Conservation (phyloP, 2,113 vertebrate genomes). For the Nematolebias whitei region DNA sequence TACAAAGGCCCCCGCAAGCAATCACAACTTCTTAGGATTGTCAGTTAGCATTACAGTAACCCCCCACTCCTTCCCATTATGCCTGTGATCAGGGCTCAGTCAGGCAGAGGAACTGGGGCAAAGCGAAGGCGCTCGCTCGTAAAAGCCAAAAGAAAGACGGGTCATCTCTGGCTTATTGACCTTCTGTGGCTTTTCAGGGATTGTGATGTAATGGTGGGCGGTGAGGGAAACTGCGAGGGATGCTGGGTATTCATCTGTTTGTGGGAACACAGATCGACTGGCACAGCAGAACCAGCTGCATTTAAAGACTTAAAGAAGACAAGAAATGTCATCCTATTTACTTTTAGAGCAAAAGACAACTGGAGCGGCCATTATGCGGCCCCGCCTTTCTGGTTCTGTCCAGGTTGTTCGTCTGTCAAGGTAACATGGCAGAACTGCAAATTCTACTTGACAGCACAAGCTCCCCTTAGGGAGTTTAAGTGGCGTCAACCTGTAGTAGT, state of each 20-base stretch:
- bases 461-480: constrained; percentile 64
- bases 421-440: constrained; percentile 65
- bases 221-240: constrained; percentile 59
- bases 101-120: constrained; percentile 68
- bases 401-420: constrained; percentile 55
- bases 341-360: constrained; percentile 44
- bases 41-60: constrained; percentile 75
- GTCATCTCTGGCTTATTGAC: constrained; percentile 61
- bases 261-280: constrained; percentile 59
- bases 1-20: constrained; percentile 60
- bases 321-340: constrained; percentile 50
- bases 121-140: constrained; percentile 54
- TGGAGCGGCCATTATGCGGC: constrained; percentile 57
- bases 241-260: constrained; percentile 58
- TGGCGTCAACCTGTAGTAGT: constrained; percentile 67
- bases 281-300: constrained; percentile 25
- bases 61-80: constrained; percentile 32
- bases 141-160: constrained; percentile 44
- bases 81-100: constrained; percentile 52
- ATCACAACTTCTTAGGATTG: constrained; percentile 74
- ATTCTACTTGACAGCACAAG: constrained; percentile 60
- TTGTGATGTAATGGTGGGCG: constrained; percentile 41
- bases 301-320: constrained; percentile 38
- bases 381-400: constrained; percentile 39
- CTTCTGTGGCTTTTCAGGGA: constrained; percentile 66